Percentiles rank a stretch among this genome's conserved stretches.
Conservation (phyloP, 2,888 invertebrate genomes). For the Aspidiotus destructor region DNA sequence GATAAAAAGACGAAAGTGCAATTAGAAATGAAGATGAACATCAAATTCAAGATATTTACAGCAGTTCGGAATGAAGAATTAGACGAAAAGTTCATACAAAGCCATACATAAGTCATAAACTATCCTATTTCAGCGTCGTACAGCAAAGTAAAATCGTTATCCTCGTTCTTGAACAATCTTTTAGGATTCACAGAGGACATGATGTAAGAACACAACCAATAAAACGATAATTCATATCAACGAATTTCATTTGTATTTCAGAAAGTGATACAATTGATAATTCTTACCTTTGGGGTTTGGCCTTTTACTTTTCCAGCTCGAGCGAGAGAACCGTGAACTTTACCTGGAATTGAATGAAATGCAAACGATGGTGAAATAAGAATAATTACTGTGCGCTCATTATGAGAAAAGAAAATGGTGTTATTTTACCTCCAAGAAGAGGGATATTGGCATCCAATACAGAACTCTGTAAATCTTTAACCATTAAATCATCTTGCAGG, state of each 20-base stretch:
- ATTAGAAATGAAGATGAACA: too few relatives aligned
- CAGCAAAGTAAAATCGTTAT: not conserved
- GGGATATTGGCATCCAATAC: conserved; percentile 52
- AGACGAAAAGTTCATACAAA: too few relatives aligned
- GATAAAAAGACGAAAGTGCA: too few relatives aligned
- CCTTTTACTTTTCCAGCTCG: conserved; percentile 99
- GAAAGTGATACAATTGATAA: too few relatives aligned
- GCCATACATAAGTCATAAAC: too few relatives aligned
- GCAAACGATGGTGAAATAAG: not conserved
- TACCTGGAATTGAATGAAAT: conserved; percentile 48
- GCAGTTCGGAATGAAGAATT: too few relatives aligned
- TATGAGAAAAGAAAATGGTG: not conserved
- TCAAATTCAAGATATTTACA: too few relatives aligned
- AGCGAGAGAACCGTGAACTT: conserved; percentile 98
- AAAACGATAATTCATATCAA: not conserved
- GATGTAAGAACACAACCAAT: not conserved
- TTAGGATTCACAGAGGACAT: too few relatives aligned
- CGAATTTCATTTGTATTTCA: too few relatives aligned
- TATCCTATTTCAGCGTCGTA: too few relatives aligned
- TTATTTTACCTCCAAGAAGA: conserved; percentile 65
- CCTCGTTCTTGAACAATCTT: too few relatives aligned
- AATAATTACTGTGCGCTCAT: not conserved
- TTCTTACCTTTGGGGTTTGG: conserved; percentile 83
- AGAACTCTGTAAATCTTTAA: conserved; percentile 58
- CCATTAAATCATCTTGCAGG: conserved; percentile 57